Percentiles rank a stretch among this genome's conserved stretches.
These are phyloP conservation scores for Aplysia californica DNA, from an alignment of 1,140 invertebrate genomes.

Conservation along the genomic window DNA sequence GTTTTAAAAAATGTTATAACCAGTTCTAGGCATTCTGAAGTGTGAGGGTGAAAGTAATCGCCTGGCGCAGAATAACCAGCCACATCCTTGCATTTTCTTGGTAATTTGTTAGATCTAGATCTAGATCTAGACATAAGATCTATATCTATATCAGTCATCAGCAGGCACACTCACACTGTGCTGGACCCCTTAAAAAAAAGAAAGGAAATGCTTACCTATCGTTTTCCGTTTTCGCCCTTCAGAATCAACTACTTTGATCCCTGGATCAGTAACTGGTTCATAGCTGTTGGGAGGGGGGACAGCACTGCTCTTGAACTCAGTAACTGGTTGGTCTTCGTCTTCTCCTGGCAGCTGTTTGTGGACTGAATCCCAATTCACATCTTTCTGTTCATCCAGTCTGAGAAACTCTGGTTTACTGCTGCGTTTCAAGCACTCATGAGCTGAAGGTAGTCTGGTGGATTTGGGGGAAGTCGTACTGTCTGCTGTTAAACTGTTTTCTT, in stretches of 20 bases:
- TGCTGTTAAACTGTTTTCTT: not conserved
- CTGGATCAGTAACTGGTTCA: conserved; percentile 13
- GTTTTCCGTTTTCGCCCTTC: conserved; percentile 21
- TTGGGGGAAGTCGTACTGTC: not conserved
- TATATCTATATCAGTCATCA: not conserved
- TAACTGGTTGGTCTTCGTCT: not conserved
- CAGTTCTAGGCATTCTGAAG: no score
- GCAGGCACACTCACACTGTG: not conserved
- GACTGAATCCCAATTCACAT: conserved; percentile 5
- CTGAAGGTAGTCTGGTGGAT: not conserved
- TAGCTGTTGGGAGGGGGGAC: conserved; percentile 5
- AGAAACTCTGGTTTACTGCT: conserved; percentile 2
- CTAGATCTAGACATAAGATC: no score
- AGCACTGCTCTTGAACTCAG: not conserved
- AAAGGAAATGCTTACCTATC: not conserved
- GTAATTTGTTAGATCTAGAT: no score
- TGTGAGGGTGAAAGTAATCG: not conserved
- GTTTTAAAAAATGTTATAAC: no score
- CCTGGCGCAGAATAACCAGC: not conserved
- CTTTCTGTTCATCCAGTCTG: not conserved
- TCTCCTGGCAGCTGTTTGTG: not conserved
- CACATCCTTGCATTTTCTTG: not conserved
- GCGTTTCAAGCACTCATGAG: not conserved
- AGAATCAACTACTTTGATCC: conserved; percentile 15
- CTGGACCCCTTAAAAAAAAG: no score